Conservation (phyloP, 2,113 vertebrate genomes). For the Heliornis fulica region DNA sequence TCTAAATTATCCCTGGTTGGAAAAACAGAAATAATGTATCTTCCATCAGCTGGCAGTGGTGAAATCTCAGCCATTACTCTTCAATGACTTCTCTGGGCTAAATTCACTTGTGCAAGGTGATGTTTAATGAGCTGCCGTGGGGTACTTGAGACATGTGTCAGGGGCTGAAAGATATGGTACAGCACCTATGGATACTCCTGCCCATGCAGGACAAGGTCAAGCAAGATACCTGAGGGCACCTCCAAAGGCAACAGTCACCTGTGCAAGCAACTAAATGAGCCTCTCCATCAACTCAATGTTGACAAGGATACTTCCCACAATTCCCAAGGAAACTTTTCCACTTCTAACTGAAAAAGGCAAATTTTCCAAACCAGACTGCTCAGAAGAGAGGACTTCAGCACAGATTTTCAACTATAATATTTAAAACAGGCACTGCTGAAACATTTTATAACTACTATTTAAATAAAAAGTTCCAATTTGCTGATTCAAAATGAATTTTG, state of each 20-base stretch:
- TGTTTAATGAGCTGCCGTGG: neutral
- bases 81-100: neutral
- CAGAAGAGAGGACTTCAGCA: neutral
- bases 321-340: neutral
- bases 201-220: neutral
- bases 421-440: neutral
- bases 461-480: neutral
- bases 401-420: neutral
- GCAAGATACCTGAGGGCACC: neutral
- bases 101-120: neutral
- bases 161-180: neutral
- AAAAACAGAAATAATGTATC: neutral
- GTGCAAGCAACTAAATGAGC: neutral
- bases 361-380: neutral
- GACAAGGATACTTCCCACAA: neutral
- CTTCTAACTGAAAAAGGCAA: neutral
- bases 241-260: neutral
- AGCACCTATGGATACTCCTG: rapidly evolving
- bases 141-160: neutral
- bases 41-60: neutral
- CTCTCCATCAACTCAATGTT: neutral
- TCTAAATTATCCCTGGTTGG: neutral
- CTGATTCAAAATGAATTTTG: neutral
- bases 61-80: neutral
- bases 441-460: neutral